Conservation (phyloP, 2,888 invertebrate genomes). For the Thereva nobilitata region DNA sequence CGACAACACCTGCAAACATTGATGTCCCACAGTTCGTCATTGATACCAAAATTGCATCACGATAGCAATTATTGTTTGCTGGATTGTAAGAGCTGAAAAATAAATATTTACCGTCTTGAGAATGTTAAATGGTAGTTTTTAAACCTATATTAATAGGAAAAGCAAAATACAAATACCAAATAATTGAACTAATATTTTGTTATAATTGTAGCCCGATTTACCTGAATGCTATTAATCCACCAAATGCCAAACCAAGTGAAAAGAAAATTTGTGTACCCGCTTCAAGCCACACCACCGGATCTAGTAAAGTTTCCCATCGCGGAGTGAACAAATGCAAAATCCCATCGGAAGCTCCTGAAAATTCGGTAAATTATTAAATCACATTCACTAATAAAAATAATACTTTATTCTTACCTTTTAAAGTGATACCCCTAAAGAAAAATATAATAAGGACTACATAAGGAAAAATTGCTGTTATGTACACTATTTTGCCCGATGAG, state of each 20-base stretch:
- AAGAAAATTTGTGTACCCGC: constrained; percentile 98
- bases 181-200: background rate
- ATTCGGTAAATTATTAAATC: background rate
- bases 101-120: too few relatives aligned
- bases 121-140: background rate
- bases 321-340: constrained; percentile 88
- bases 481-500: constrained; percentile 94
- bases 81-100: constrained; percentile 81
- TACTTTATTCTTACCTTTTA: constrained; percentile 67
- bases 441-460: constrained; percentile 94
- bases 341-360: constrained; percentile 67
- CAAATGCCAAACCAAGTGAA: constrained; percentile 92
- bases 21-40: constrained; percentile 93
- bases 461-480: constrained; percentile 95
- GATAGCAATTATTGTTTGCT: constrained; percentile 93
- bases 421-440: constrained; percentile 90
- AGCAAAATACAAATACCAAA: background rate
- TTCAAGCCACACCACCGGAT: constrained; percentile 96
- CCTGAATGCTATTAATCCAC: constrained; percentile 93
- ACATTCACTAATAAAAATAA: too few relatives aligned
- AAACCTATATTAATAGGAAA: background rate
- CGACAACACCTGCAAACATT: constrained; percentile 95
- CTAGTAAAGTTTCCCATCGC: constrained; percentile 86
- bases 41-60: constrained; percentile 91
- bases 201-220: background rate